Evolutionary conservation across 2,797 vertebrate species (phyloP), one percentile per base, ranked within the genome.

Genomic region (Galaxias olidus): DNA sequence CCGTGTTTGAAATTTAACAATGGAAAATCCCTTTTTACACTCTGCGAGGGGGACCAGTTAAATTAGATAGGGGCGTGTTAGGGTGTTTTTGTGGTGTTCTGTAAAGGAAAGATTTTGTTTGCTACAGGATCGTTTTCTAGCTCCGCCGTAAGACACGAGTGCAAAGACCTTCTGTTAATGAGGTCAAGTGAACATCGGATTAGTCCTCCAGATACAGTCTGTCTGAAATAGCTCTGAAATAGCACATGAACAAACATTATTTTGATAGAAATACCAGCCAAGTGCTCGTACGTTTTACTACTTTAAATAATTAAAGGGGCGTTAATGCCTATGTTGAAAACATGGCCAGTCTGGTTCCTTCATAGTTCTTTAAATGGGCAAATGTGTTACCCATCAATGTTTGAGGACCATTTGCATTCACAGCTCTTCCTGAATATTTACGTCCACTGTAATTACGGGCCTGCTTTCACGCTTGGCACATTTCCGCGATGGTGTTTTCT

Each of bases 51-150:
- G 74, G 63, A 0, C 4, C 18, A 71, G 60, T 56, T 20, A 74
- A 80, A 65, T 50, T 64, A 55, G 68, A 77, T 69, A 68, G 20
- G 55, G 41, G 56, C 63, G 63, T 65, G 63, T 15, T 71, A 68
- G 72, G 19, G 12, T 50, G 30, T n/a, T n/a, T n/a, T n/a, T n/a
- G n/a, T n/a, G n/a, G n/a, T n/a, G 44, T 49, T 65, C 66, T 15
- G 63, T 40, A 74, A 73, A 71, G 19, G 18, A 12, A 53, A 30
- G 6, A 1, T 7, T 2, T 59, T 57, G 30, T 57, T 18, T 63
- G 43, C 45, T 42, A 44, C 52, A 63, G 58, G 75, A 30, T 74
- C n/a, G 60, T 80, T 81, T 71, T 66, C 65, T 72, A 74, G 45
- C 48, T 44, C 64, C 42, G n/a, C 52, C 30, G 47, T 4, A n/a